Base-by-base conservation (phyloP, 2,113 vertebrate species). In the Cynoglossus semilaevis region DNA sequence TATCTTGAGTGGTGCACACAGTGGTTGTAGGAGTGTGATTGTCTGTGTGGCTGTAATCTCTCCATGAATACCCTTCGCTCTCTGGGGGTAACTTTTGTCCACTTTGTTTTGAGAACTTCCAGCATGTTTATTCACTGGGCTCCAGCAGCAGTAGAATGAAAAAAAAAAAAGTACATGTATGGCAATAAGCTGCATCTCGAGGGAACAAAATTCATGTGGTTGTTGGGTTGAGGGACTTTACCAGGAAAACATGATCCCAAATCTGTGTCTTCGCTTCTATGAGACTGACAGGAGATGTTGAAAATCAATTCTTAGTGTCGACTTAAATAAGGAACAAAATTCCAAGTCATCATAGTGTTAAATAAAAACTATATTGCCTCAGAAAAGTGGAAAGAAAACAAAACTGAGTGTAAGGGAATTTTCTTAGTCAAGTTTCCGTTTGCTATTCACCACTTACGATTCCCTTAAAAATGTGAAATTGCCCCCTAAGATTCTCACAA, bases 11-110 rank as follows among this genome's bases (percentile, higher is more conserved):
- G 22, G 17, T 61, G 50, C 57, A 40, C 9, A 18, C 46, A 71
- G 63, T 82, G 52, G 50, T 65, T 29, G 22, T 43, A 72, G 41
- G 57, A 56, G 63, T 57, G 69, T 57, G 58, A 50, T 69, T 76
- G 22, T 63, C 58, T 67, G 62, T 77, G 65, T 57, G 69, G 57
- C 42, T 66, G 51, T 67, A 51, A 57, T 72, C 59, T 79, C 55
- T 56, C 62, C 60, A 59, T 77, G 67, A 75, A 69, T 58, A 77
- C 70, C 54, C 55, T 60, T 11, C 13, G 36, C 53, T 59, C 51
- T 67, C 57, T 41, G 38, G 14, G 5, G 8, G 64, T 74, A 55
- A 71, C 74, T 51, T 63, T 42, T 42, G 22, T 70, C 46, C 35
- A 66, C 70, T 70, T 72, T 72, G 55, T 72, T 78, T 61, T 52